Conservation (phyloP, 2,888 invertebrate genomes). For the Drosophila conformis region DNA sequence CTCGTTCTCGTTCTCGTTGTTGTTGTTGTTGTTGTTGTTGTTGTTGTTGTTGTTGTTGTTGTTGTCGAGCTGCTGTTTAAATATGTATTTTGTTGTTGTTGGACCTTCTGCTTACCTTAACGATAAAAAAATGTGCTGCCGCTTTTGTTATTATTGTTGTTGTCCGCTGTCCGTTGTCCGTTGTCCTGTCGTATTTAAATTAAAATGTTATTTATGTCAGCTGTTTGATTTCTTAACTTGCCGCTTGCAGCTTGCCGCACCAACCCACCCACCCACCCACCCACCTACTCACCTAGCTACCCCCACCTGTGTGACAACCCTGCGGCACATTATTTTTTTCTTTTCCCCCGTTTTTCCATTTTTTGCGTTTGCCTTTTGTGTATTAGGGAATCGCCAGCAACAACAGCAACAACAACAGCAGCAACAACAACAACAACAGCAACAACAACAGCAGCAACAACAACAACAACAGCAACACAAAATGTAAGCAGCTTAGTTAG, state of each 20-base stretch:
- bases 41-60: constrained; percentile 30
- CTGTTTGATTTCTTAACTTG: constrained; percentile 79
- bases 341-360: constrained; percentile 10
- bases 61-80: constrained; percentile 64
- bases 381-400: constrained; percentile 55
- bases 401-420: neutral
- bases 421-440: neutral
- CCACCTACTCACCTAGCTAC: constrained; percentile 4
- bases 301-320: constrained; percentile 25
- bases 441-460: neutral
- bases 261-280: neutral
- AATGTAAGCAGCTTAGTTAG: constrained; percentile 72
- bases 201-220: constrained; percentile 81
- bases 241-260: constrained; percentile 42
- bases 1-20: neutral
- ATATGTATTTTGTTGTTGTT: constrained; percentile 63
- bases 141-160: constrained; percentile 48
- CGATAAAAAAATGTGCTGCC: constrained; percentile 68
- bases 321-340: constrained; percentile 57
- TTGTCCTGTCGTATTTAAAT: constrained; percentile 78
- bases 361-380: constrained; percentile 53
- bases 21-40: neutral
- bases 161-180: constrained; percentile 63
- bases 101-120: constrained; percentile 73
- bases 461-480: constrained; percentile 3